A percentile compares a stretch with the other conserved stretches of the same genome.
These are phyloP conservation scores for Ovis canadensis DNA, from an alignment of 2,113 vertebrate species.

Conservation along the genomic window DNA sequence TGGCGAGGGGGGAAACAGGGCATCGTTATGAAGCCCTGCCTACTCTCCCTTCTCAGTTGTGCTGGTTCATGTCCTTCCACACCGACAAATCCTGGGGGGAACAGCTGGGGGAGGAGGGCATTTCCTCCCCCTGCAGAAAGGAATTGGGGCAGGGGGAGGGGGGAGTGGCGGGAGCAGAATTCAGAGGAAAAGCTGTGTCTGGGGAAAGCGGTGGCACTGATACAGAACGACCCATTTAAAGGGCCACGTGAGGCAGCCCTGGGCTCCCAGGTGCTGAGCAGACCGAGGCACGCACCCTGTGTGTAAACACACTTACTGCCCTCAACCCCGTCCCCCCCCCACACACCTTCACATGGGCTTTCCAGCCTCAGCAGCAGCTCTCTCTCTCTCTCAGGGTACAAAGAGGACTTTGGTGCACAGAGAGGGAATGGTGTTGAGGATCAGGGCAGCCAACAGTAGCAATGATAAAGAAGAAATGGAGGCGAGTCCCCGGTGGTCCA, in stretches of 20 bases:
- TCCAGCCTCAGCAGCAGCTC: not conserved
- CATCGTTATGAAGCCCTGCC: not conserved
- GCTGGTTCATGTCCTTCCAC: not conserved
- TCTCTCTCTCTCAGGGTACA: not conserved
- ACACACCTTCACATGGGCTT: not conserved
- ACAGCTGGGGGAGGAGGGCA: not conserved
- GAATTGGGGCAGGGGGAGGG: conserved; percentile 64
- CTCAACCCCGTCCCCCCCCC: rapidly evolving
- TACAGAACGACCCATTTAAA: conserved; percentile 66
- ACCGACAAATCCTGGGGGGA: not conserved
- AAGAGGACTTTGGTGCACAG: not conserved
- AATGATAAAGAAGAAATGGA: not conserved
- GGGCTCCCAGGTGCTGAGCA: not conserved
- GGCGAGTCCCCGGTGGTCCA: not conserved
- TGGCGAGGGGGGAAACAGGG: not conserved
- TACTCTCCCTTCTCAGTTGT: not conserved
- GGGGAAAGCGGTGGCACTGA: conserved; percentile 54
- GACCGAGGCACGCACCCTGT: not conserved
- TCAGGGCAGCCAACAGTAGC: not conserved
- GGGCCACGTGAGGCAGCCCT: conserved; percentile 7
- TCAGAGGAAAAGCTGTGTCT: conserved; percentile 58
- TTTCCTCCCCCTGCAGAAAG: not conserved
- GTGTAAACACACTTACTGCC: not conserved
- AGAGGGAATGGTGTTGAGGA: not conserved
- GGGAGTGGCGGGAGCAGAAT: conserved; percentile 10